Evolutionary conservation across 2,888 invertebrate genomes (phyloP).

Genomic region (Drosophila acutilabella): DNA sequence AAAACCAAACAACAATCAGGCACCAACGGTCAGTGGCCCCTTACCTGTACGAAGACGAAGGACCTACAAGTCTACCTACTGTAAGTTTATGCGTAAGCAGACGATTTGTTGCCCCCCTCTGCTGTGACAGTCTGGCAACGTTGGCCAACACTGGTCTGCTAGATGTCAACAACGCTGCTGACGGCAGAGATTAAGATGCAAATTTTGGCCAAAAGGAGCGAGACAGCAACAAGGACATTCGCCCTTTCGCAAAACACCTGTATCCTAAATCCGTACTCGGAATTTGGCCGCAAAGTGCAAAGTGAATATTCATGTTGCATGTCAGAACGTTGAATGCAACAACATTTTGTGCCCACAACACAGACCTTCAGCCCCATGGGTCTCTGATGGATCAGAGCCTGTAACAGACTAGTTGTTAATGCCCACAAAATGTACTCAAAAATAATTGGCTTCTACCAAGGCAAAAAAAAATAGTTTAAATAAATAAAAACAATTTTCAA

Average conservation of each 20-base stretch:
- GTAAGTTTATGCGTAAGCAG: slow-evolving; percentile 59
- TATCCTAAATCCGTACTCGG: slow-evolving; percentile 68
- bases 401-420: slow-evolving; percentile 27
- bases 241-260: slow-evolving; percentile 65
- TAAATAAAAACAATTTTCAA: slow-evolving; percentile 10
- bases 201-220: slow-evolving; percentile 54
- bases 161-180: slow-evolving; percentile 73
- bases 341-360: slow-evolving; percentile 58
- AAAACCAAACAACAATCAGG: slow-evolving; percentile 78
- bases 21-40: slow-evolving; percentile 33
- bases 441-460: slow-evolving; percentile 18
- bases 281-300: slow-evolving; percentile 73
- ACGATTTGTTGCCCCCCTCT: slow-evolving; percentile 52
- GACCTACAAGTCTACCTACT: slow-evolving; percentile 9
- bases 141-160: slow-evolving; percentile 18
- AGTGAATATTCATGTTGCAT: slow-evolving; percentile 81
- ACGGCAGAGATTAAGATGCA: slow-evolving; percentile 80
- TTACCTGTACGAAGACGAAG: background rate
- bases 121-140: slow-evolving; percentile 7
- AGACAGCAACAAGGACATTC: slow-evolving; percentile 30
- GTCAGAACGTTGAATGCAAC: slow-evolving; percentile 76
- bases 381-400: slow-evolving; percentile 36
- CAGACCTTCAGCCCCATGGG: background rate
- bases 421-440: slow-evolving; percentile 21
- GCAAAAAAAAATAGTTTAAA: background rate